Conservation (phyloP, 2,888 invertebrate species). For the Onchidella celtica region DNA sequence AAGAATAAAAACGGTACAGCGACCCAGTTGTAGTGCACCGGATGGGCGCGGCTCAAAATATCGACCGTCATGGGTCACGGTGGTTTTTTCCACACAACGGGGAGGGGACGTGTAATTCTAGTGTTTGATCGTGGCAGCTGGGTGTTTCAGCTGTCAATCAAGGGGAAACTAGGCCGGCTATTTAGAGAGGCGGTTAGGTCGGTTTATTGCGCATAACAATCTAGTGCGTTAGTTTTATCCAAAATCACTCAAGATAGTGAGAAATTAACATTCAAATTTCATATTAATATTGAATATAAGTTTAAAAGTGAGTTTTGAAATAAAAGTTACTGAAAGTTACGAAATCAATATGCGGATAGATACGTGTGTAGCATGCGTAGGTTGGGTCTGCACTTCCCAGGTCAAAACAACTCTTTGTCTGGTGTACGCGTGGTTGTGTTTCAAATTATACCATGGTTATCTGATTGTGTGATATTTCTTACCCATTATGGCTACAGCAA, state of each 20-base stretch:
- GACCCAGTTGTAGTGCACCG: not conserved
- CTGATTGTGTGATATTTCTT: not conserved
- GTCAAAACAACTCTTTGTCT: constrained; percentile 49
- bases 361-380: constrained; percentile 31
- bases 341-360: not conserved
- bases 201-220: constrained; percentile 19
- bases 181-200: not conserved
- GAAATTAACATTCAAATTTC: too few relatives aligned
- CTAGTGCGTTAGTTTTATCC: too few relatives aligned
- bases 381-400: constrained; percentile 37
- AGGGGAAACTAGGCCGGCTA: constrained; percentile 46
- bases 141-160: constrained; percentile 59
- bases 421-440: constrained; percentile 1
- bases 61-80: constrained; percentile 29
- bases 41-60: constrained; percentile 49
- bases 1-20: too few relatives aligned
- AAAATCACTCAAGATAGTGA: too few relatives aligned
- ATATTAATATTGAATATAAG: too few relatives aligned
- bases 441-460: not conserved
- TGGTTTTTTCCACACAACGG: constrained; percentile 20
- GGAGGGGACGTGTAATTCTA: constrained; percentile 43
- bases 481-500: constrained; percentile 46
- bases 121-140: constrained; percentile 44
- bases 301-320: too few relatives aligned
- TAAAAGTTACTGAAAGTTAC: too few relatives aligned